Percentiles rank a stretch among this genome's conserved stretches.
Conservation (phyloP, 2,888 invertebrate genomes). For the Bursaphelenchus okinawaensis region DNA sequence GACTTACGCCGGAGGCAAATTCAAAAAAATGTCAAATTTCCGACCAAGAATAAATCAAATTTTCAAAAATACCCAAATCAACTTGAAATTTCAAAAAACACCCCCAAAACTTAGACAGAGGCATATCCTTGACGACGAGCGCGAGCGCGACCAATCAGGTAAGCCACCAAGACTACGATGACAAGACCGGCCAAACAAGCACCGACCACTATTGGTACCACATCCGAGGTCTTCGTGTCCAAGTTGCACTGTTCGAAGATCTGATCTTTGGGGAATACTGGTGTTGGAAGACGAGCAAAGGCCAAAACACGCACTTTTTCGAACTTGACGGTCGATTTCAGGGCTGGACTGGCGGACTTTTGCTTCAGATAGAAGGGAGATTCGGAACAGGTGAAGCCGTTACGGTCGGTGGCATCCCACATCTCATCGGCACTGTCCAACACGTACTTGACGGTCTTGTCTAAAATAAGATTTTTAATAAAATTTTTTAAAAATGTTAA, state of each 20-base stretch:
- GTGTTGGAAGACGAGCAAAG: conserved; percentile 30
- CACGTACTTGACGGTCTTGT: neutral
- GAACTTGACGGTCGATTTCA: conserved; percentile 28
- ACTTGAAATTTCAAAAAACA: too few relatives aligned
- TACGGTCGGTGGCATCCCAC: conserved; percentile 1
- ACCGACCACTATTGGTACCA: conserved; percentile 90
- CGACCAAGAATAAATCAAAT: too few relatives aligned
- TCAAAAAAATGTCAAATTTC: too few relatives aligned
- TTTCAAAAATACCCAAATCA: too few relatives aligned
- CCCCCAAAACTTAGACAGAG: conserved; percentile 39
- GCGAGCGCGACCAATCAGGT: conserved; percentile 78
- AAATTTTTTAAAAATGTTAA: too few relatives aligned
- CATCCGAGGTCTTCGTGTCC: conserved; percentile 64
- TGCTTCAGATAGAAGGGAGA: conserved; percentile 37
- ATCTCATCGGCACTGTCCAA: neutral
- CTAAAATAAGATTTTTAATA: too few relatives aligned
- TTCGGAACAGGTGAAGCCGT: conserved; percentile 39
- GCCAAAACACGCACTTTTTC: conserved; percentile 40
- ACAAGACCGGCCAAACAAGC: conserved; percentile 83
- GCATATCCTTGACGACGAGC: conserved; percentile 55
- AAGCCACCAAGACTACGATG: conserved; percentile 81
- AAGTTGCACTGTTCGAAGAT: conserved; percentile 44
- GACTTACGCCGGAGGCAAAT: too few relatives aligned
- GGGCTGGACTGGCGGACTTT: conserved; percentile 21
- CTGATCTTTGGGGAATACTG: conserved; percentile 36